Percentiles rank a stretch among this genome's conserved stretches.
phyloP scores from a whole-genome alignment of 2,797 vertebrate species.

The Dendrocincla tyrannina region DNA sequence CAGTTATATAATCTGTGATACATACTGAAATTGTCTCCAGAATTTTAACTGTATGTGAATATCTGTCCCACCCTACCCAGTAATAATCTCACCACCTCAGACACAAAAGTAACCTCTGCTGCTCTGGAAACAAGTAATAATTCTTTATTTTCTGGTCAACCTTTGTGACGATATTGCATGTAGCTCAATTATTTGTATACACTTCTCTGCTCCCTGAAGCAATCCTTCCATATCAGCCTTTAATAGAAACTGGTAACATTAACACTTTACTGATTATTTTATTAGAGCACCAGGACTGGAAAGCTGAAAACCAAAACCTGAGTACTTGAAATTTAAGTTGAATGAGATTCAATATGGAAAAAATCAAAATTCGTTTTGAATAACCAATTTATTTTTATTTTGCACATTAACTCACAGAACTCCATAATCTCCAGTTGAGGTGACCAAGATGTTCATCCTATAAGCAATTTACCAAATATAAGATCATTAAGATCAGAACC shows the following conservation, averaged over 20 bases:
- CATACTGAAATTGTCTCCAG: not conserved
- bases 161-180: not conserved
- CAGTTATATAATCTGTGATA: not conserved
- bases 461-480: not conserved
- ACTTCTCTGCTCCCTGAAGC: not conserved
- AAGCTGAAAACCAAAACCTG: not conserved
- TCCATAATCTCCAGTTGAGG: not conserved
- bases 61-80: not conserved
- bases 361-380: not conserved
- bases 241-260: not conserved
- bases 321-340: not conserved
- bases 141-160: not conserved
- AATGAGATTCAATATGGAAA: not conserved
- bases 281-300: not conserved
- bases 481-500: not conserved
- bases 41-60: not conserved
- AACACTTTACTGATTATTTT: not conserved
- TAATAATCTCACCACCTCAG: not conserved
- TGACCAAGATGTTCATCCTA: not conserved
- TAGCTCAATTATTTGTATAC: not conserved
- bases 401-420: not conserved
- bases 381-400: not conserved
- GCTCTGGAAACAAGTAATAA: not conserved
- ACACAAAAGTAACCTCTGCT: not conserved
- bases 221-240: not conserved